Conservation (phyloP, 2,888 invertebrate species). For the Brenthis hecate region DNA sequence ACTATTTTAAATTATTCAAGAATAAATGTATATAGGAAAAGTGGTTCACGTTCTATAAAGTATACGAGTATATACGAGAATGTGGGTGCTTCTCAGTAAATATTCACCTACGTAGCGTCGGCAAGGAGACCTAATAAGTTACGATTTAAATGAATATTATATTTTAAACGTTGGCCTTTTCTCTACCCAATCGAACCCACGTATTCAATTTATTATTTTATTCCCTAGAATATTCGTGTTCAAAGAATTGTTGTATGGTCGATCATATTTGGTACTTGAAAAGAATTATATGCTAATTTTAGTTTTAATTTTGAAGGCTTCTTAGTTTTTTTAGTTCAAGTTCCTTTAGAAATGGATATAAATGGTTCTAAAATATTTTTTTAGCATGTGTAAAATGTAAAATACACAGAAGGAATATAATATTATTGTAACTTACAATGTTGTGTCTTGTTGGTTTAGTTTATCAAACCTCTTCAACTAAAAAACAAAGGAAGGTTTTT, state of each 20-base stretch:
- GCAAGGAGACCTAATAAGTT: constrained; percentile 15
- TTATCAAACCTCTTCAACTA: too few species aligned
- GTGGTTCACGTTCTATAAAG: constrained; percentile 18
- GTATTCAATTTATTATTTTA: neutral
- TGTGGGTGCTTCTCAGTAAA: constrained; percentile 19
- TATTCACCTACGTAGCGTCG: constrained; percentile 30
- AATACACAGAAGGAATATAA: too few species aligned
- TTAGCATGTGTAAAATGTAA: too few species aligned
- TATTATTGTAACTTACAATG: too few species aligned
- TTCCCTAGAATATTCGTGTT: neutral
- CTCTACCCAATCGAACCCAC: constrained; percentile 2
- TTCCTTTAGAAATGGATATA: too few species aligned
- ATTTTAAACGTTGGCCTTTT: neutral
- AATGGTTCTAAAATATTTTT: too few species aligned
- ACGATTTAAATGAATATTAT: constrained; percentile 8
- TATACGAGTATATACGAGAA: constrained; percentile 4
- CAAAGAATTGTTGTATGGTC: neutral
- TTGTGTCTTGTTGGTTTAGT: too few species aligned
- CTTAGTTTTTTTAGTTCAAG: too few species aligned
- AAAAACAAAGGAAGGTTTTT: too few species aligned
- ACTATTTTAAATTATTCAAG: constrained; percentile 16
- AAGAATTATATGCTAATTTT: too few species aligned
- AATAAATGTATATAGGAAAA: constrained; percentile 8
- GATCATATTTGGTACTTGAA: too few species aligned
- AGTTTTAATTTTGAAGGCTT: too few species aligned